These are phyloP conservation scores for Chamaea fasciata DNA, from an alignment of 2,113 vertebrate species.

Conservation along the genomic window DNA sequence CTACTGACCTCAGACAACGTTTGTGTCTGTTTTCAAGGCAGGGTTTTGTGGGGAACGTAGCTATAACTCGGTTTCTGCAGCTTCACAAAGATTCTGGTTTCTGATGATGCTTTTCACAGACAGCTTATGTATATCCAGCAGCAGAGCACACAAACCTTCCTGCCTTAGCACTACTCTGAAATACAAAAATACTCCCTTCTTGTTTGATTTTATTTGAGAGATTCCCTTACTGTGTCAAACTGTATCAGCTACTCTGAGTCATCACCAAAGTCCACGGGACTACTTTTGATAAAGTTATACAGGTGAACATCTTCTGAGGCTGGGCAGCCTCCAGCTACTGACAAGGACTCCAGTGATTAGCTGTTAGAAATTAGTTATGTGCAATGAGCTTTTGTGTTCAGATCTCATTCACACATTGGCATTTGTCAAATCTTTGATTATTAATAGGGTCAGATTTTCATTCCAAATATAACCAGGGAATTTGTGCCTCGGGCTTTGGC, in stretches of 20 bases:
- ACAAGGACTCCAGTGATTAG: not conserved
- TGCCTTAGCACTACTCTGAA: not conserved
- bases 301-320: not conserved
- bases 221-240: not conserved
- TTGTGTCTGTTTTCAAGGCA: not conserved
- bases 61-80: not conserved
- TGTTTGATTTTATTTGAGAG: not conserved
- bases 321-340: not conserved
- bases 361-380: not conserved
- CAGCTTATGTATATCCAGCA: fast-evolving
- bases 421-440: not conserved
- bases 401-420: not conserved
- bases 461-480: not conserved
- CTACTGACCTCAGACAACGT: not conserved
- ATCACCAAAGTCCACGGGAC: not conserved
- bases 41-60: not conserved
- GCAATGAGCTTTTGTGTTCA: not conserved
- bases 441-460: not conserved
- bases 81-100: not conserved
- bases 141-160: not conserved
- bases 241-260: not conserved
- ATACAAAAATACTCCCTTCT: not conserved
- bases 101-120: not conserved
- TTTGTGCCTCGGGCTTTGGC: not conserved
- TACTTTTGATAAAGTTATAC: not conserved